phyloP scores from a whole-genome alignment of 1,140 invertebrate genomes.

The Hermetia illucens region DNA sequence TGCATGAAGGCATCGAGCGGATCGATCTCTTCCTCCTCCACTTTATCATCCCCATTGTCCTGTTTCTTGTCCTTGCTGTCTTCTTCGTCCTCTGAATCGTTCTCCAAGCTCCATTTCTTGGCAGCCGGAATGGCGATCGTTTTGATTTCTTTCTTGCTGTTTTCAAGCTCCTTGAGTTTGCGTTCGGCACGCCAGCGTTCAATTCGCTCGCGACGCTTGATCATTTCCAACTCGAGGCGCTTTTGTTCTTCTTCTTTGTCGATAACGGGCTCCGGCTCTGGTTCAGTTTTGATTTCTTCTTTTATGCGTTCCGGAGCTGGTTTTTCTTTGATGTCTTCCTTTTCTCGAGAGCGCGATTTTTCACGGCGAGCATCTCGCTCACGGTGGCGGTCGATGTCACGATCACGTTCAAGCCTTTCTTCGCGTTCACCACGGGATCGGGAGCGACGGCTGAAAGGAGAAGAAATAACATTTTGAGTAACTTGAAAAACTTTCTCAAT shows the following conservation, averaged over 20 bases:
- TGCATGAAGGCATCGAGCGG: conserved; percentile 95
- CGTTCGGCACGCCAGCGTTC: conserved; percentile 83
- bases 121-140: conserved; percentile 27
- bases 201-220: conserved; percentile 83
- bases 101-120: conserved; percentile 87
- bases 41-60: conserved; percentile 17
- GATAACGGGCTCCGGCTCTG: conserved; percentile 14
- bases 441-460: too few species aligned
- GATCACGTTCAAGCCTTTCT: conserved; percentile 20
- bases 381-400: conserved; percentile 27
- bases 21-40: conserved; percentile 66
- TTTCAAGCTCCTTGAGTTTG: conserved; percentile 70
- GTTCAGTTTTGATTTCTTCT: conserved; percentile 13
- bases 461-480: too few species aligned
- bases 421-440: conserved; percentile 12
- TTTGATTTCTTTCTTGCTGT: conserved; percentile 53
- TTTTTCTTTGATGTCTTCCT: background rate
- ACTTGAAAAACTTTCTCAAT: too few species aligned
- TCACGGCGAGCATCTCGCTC: conserved; percentile 11
- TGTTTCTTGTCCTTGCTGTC: conserved; percentile 18
- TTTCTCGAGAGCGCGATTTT: conserved; percentile 10
- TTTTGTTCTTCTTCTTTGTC: conserved; percentile 69
- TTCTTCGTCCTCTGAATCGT: conserved; percentile 64
- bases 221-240: conserved; percentile 88
- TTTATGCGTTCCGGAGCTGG: background rate